phyloP scores from a whole-genome alignment of 2,888 invertebrate genomes.

The Dasypogon diadema region DNA sequence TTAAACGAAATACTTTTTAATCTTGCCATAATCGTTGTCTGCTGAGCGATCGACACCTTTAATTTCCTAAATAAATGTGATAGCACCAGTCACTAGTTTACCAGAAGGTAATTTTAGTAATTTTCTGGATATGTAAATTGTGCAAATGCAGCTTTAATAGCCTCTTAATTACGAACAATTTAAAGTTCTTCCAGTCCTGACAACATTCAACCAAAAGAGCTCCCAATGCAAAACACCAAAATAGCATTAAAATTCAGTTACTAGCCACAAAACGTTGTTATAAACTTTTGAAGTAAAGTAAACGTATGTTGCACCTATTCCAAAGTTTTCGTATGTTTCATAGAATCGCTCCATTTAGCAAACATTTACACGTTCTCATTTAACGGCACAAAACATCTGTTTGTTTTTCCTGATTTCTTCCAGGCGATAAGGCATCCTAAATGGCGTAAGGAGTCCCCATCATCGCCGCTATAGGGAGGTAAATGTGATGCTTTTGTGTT shows the following conservation, averaged over 20 bases:
- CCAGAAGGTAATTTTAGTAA: no score
- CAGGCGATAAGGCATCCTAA: constrained; percentile 52
- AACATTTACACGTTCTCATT: constrained; percentile 48
- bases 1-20: no score
- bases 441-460: constrained; percentile 45
- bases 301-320: constrained; percentile 12
- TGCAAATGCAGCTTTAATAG: no score
- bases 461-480: constrained; percentile 28
- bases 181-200: no score
- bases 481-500: constrained; percentile 45
- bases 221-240: no score
- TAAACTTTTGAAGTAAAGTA: background rate
- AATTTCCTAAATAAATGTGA: no score
- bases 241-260: background rate
- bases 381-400: constrained; percentile 40
- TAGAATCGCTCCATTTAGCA: constrained; percentile 66
- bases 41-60: no score
- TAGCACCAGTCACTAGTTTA: no score
- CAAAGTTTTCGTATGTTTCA: constrained; percentile 26
- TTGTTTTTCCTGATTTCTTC: constrained; percentile 52
- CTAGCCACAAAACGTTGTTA: constrained; percentile 1
- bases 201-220: no score
- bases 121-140: no score
- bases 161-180: no score
- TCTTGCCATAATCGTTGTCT: no score